Evolutionary conservation across 2,888 invertebrate species (phyloP), one percentile per base, ranked within the genome.

Genomic region (Nemotelus pantherinus): DNA sequence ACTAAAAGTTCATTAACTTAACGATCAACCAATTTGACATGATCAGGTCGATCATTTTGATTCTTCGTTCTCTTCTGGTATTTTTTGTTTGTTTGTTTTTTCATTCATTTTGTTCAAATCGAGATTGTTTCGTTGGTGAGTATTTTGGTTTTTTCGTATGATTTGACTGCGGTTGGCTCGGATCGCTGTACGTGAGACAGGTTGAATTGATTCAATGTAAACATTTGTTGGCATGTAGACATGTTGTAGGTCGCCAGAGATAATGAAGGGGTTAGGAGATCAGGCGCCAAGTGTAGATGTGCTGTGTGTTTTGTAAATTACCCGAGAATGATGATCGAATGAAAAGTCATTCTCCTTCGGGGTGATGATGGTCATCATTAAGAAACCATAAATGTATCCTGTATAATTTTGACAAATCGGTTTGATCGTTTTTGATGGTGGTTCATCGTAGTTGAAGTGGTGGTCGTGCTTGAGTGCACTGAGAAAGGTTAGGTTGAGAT

Each of bases 251-350:
- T 70, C 70, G 70, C 70, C 70, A 70, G 39, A 43, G 70, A 70
- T 70, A 55, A 70, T 70, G 70, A 70, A 48, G 70, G 70, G 70
- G 70, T 70, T 70, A 70, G 43, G 55, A 70, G 70, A 70, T 53
- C 70, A 70, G 70, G 70, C 70, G 70, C 70, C 70, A 77, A 60
- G 79, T 79, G 79, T 63, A 67, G 77, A 79, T 77, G 79, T 79
- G 79, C 76, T 79, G 76, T 79, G 77, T 79, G 67, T 76, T 79
- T 79, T 79, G 79, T 79, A 79, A 79, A 79, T 79, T 79, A 67
- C 72, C 79, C 58, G 67, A 43, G 58, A 60, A 25, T 47, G 47
- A 39, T 44, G 47, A 67, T 43, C 44, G 71, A 44, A 55, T 25
- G 55, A 55, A 41, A 10, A 47, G 55, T 63, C 67, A 64, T 64